These are phyloP conservation scores for Myotis myotis DNA, from an alignment of 2,797 vertebrate genomes.

Conservation along the genomic window DNA sequence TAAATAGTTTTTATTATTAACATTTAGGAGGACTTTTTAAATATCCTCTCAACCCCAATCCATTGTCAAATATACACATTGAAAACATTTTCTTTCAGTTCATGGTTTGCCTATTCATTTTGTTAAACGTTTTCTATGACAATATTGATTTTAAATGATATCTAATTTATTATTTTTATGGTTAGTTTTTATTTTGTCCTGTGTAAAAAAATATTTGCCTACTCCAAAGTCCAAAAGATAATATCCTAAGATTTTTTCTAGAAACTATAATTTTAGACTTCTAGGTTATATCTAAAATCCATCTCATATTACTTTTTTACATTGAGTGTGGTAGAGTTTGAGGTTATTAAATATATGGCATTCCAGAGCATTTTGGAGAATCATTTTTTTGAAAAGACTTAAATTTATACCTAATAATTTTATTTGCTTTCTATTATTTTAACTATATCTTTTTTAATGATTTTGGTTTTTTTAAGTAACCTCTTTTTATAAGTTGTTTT, in stretches of 20 bases:
- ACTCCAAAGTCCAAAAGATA: neutral
- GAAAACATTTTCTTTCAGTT: neutral
- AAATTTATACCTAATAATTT: neutral
- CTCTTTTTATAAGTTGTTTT: no score
- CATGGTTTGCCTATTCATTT: neutral
- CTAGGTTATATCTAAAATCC: neutral
- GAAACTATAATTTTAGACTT: neutral
- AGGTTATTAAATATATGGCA: neutral
- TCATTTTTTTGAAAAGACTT: neutral
- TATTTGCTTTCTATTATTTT: neutral
- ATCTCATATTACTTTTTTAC: neutral
- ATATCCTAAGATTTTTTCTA: neutral
- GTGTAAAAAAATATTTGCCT: neutral
- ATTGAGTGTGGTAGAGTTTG: neutral
- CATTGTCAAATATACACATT: neutral
- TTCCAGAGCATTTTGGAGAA: neutral
- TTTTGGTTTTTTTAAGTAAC: no score
- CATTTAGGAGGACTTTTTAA: neutral
- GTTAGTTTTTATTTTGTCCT: neutral
- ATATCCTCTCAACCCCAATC: neutral
- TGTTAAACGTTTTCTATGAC: neutral
- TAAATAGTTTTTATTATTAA: neutral
- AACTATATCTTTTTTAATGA: neutral
- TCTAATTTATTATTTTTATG: neutral
- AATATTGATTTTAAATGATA: neutral